Evolutionary conservation across 2,797 vertebrate genomes (phyloP).

Genomic region (Sylvilagus floridanus): DNA sequence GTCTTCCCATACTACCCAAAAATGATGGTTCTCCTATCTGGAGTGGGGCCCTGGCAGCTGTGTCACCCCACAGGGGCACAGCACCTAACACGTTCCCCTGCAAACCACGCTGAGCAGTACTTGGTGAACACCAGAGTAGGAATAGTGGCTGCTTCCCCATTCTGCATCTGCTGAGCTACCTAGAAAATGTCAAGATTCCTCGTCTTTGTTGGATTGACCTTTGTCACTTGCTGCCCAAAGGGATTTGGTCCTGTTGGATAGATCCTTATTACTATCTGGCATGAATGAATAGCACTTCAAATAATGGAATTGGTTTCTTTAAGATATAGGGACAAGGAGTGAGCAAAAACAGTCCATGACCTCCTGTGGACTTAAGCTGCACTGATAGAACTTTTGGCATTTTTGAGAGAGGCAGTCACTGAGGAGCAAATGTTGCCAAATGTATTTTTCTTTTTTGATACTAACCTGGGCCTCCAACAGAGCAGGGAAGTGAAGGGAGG

Average conservation of each 20-base stretch:
- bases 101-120: rapidly evolving
- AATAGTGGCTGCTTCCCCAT: rapidly evolving
- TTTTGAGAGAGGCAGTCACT: rapidly evolving
- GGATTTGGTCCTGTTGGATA: not conserved
- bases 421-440: not conserved
- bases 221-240: not conserved
- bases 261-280: no score
- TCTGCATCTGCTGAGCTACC: not conserved
- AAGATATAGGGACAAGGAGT: not conserved
- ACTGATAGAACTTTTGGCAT: not conserved
- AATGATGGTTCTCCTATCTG: no score
- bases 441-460: slow-evolving; percentile 5
- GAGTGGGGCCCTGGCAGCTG: rapidly evolving
- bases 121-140: rapidly evolving
- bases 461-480: not conserved
- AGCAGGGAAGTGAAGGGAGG: not conserved
- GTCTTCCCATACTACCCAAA: not conserved
- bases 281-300: no score
- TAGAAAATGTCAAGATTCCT: not conserved
- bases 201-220: rapidly evolving
- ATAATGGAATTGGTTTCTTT: not conserved
- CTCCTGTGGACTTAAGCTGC: not conserved
- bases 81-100: rapidly evolving
- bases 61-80: rapidly evolving
- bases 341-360: no score